Evolutionary conservation across 2,797 vertebrate genomes (phyloP).

Genomic region (Malurus splendens): DNA sequence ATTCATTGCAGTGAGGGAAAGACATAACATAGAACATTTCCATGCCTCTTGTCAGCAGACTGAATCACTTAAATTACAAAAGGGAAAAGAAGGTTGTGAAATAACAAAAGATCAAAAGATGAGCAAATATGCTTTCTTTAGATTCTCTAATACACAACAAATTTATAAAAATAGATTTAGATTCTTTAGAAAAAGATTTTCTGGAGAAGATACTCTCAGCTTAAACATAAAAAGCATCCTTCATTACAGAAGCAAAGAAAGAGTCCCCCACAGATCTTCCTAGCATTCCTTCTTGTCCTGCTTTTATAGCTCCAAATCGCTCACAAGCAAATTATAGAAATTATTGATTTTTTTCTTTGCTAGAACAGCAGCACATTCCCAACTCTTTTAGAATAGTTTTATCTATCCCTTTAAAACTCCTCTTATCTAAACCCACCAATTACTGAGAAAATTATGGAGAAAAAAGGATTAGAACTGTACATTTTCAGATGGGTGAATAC

Average conservation of each 20-base stretch:
- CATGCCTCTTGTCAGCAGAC: background rate
- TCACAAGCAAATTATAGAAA: background rate
- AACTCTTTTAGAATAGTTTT: background rate
- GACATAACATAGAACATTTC: background rate
- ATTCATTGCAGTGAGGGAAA: background rate
- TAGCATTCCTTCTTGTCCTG: background rate
- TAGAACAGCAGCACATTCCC: background rate
- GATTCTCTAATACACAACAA: background rate
- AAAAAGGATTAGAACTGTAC: background rate
- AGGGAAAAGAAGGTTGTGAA: background rate
- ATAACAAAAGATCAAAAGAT: background rate
- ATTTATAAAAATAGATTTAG: background rate
- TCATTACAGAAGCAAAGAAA: background rate
- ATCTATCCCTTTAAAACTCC: background rate
- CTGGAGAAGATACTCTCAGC: background rate
- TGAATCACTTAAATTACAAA: background rate
- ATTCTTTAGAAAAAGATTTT: background rate
- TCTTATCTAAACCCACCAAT: background rate
- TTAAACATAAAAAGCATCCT: background rate
- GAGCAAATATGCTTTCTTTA: background rate
- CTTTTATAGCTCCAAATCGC: background rate
- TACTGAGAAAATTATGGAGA: background rate
- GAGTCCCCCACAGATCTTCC: background rate
- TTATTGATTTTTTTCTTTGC: background rate
- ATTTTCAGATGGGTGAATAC: background rate